A percentile compares a stretch with the other conserved stretches of the same genome.
These are phyloP conservation scores for Aspiorhynchus laticeps DNA, from an alignment of 2,113 vertebrate genomes.

Conservation along the genomic window DNA sequence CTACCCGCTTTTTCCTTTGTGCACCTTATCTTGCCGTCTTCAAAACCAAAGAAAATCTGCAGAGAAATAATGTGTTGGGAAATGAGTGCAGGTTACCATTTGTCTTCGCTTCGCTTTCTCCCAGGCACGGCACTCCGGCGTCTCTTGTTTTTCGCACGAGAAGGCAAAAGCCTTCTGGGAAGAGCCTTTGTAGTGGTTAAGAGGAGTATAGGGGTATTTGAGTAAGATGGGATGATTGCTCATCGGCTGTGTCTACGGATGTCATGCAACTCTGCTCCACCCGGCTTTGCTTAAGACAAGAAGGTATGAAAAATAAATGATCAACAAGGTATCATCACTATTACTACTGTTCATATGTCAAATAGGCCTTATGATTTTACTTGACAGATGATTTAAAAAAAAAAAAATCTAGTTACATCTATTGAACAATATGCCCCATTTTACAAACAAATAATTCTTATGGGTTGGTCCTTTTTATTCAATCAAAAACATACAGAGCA, in stretches of 20 bases:
- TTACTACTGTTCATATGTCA: background rate
- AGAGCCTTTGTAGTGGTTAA: slow-evolving; percentile 71
- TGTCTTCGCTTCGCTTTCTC: slow-evolving; percentile 21
- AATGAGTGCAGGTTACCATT: slow-evolving; percentile 49
- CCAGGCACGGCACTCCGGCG: background rate
- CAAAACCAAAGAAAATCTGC: slow-evolving; percentile 68
- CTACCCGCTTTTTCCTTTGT: slow-evolving; percentile 51
- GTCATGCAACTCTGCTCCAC: slow-evolving; percentile 42
- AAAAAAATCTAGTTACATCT: background rate
- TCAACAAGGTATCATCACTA: background rate
- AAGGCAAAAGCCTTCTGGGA: slow-evolving; percentile 73
- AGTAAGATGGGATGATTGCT: slow-evolving; percentile 73
- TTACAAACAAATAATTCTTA: background rate
- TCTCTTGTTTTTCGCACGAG: slow-evolving; percentile 67
- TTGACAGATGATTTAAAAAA: background rate
- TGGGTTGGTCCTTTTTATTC: no score
- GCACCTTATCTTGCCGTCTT: slow-evolving; percentile 66
- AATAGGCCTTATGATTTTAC: background rate
- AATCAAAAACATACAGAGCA: no score
- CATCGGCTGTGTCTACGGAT: slow-evolving; percentile 58
- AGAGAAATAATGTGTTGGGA: slow-evolving; percentile 57
- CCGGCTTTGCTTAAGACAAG: slow-evolving; percentile 34
- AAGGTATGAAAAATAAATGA: background rate
- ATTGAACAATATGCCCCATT: no score
- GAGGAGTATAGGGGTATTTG: slow-evolving; percentile 75